These are phyloP conservation scores for Mesoligia furuncula DNA, from an alignment of 2,888 invertebrate species.

Conservation along the genomic window DNA sequence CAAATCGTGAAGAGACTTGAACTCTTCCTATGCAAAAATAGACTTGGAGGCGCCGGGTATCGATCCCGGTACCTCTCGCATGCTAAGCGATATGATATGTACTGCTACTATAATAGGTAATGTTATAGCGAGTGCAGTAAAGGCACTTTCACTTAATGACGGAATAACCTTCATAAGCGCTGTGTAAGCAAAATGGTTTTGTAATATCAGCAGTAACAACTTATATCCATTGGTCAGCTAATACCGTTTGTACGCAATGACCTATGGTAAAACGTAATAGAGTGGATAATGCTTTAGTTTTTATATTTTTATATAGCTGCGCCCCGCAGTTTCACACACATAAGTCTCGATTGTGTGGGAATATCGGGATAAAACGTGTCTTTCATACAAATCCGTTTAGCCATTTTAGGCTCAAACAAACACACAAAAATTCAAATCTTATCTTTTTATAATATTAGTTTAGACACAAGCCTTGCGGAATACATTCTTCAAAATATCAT, in stretches of 20 bases:
- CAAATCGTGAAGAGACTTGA: no score
- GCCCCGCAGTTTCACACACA: no score
- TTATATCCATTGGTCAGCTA: not conserved
- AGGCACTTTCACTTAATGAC: slow-evolving; percentile 7
- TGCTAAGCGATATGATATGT: slow-evolving; percentile 84
- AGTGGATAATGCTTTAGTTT: not conserved
- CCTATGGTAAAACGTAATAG: not conserved
- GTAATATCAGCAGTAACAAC: not conserved
- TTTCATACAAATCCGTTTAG: no score
- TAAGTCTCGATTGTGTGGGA: no score
- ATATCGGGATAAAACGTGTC: no score
- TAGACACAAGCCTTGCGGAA: no score
- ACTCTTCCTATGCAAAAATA: no score
- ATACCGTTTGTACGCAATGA: not conserved
- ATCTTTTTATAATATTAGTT: no score
- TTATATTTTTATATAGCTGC: no score
- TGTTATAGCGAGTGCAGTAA: slow-evolving; percentile 1
- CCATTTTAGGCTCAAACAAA: no score
- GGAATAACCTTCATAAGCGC: slow-evolving; percentile 10
- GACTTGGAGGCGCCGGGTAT: slow-evolving; percentile 91
- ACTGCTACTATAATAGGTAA: not conserved
- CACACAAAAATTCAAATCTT: no score
- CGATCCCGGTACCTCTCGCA: slow-evolving; percentile 91
- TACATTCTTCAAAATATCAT: no score
- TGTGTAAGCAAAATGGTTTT: not conserved